Evolutionary conservation across 2,113 vertebrate species (phyloP), one percentile per base, ranked within the genome.

Genomic region (Albula goreensis): DNA sequence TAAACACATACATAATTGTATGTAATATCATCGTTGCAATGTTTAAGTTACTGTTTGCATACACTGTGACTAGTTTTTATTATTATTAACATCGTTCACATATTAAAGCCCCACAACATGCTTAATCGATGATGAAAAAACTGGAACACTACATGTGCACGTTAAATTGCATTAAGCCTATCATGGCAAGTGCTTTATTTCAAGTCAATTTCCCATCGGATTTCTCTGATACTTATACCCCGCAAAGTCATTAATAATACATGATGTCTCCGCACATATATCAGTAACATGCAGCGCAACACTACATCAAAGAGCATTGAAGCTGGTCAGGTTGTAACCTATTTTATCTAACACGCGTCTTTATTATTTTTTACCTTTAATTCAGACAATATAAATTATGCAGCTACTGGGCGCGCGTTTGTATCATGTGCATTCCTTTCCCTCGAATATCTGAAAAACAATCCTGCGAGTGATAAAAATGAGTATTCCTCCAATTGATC

Each of bases 251-350:
- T 83, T 50, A 83, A 86, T 81, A 79, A 79, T 52, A 53, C 80
- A 86, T 66, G 80, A 56, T 50, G 48, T 85, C 78, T 85, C 78
- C 12, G n/a, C 10, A 85, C 83, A n/a, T 25, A 22, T 25, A 63
- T 53, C 80, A 5, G 49, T 77, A 53, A 6, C 77, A 70, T 25
- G 41, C n/a, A 66, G 53, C 2, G 19, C 41, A 78, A 31, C 9
- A 2, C 8, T 7, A 13, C 77, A 48, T 41, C n/a, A 31, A 9
- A 17, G 6, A 5, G 74, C n/a, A 41, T 22, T 22, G 5, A 70
- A 22, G 63, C 63, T 5, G 63, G 13, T 70, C 63, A 70, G 2
- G 19, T 5, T 70, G 63, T 70, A 70, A 5, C 2, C 22, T n/a
- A 17, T 19, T 5, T 22, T 22, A 70, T 1, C 3, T 22, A 31